These are phyloP conservation scores for Lasioglossum vierecki DNA, from an alignment of 2,888 invertebrate genomes.

Conservation along the genomic window DNA sequence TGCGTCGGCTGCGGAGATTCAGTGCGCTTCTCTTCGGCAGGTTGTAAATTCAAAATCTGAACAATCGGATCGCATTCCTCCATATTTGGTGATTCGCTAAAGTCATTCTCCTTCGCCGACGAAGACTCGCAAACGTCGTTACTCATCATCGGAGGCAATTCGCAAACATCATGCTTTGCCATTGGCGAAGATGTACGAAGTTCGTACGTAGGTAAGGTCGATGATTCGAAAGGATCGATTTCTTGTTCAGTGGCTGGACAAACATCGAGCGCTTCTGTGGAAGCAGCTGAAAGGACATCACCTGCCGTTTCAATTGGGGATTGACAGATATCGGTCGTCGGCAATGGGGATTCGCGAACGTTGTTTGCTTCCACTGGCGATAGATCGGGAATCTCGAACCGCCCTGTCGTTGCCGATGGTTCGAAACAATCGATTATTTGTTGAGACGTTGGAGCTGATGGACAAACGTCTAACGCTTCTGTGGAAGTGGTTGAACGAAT, in stretches of 20 bases:
- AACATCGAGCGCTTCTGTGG: not conserved
- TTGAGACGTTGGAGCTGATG: too few species aligned
- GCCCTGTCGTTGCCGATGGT: not conserved
- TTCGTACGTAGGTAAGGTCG: not conserved
- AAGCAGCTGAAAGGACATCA: not conserved
- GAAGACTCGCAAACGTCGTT: not conserved
- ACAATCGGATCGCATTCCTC: not conserved
- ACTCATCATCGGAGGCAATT: not conserved
- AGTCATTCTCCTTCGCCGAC: not conserved
- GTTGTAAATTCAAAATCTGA: not conserved
- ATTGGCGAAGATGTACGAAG: not conserved
- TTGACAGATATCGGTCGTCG: not conserved
- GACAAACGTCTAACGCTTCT: not conserved
- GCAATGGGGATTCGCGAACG: not conserved
- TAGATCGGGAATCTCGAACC: not conserved
- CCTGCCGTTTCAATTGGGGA: not conserved
- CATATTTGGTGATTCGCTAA: not conserved
- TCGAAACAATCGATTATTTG: not conserved
- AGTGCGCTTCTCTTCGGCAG: not conserved
- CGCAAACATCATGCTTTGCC: not conserved
- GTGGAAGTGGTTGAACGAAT: not conserved
- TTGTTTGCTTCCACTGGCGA: not conserved
- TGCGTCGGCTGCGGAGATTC: not conserved
- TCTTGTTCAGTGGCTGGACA: not conserved
- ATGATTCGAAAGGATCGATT: not conserved